Evolutionary conservation across 2,888 invertebrate species (phyloP), one percentile per base, ranked within the genome.

Genomic region (Ennomos fuscantarius): DNA sequence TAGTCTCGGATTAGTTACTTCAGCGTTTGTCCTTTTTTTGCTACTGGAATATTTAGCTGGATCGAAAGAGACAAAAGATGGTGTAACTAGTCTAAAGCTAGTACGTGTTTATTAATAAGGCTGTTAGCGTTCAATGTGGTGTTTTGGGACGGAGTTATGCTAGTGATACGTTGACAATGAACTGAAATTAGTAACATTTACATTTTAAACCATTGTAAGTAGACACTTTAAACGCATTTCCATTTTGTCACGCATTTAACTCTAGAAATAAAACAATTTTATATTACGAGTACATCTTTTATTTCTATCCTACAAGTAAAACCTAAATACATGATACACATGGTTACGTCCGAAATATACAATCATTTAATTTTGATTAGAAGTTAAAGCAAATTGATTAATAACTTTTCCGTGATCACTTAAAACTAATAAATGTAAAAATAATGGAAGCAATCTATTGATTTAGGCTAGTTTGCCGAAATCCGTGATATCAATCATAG

Each of bases 281-380:
- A 36, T 53, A 24, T 24, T 6, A 51, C n/a, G 68, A 66, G 68
- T 79, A 78, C 72, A 72, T 78, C 66, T 81, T 84, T 85, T 82
- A 82, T 79, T 60, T 24, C 24, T 81, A 77, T 70, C 70, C 74
- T 82, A 80, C 69, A 70, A 73, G 70, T 79, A 81, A 77, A 82
- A 80, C 77, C 80, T 83, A 82, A 81, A 86, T 87, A 89, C 87
- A 86, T 82, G 89, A 88, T 86, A 86, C 74, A 82, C 81, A n/a
- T 61, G 70, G 68, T 82, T 82, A 81, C 79, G 81, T 87, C 83
- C 84, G 82, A 89, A 89, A 88, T 89, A 90, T 87, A 90, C 84
- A 90, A 79, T 85, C 74, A 82, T 82, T 82, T 76, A 87, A 87
- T 87, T 87, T 87, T 79, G 86, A 86, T 87, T 81, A 72, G 60